phyloP scores from a whole-genome alignment of 2,797 vertebrate species.

The Poecilia wingei region DNA sequence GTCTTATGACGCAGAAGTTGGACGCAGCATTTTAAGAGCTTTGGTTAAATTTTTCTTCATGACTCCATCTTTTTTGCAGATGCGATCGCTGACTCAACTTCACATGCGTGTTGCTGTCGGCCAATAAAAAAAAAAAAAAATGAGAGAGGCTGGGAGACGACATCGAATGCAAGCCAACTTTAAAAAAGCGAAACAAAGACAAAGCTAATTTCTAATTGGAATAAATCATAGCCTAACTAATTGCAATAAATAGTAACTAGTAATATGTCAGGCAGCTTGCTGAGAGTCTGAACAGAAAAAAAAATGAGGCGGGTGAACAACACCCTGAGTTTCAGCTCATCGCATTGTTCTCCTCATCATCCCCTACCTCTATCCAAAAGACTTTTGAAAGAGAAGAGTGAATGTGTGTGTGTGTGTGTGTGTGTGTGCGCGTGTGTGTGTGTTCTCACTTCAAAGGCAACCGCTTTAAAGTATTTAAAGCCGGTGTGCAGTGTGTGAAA shows the following conservation, averaged over 20 bases:
- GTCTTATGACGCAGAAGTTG: not conserved
- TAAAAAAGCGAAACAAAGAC: not conserved
- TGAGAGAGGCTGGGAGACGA: not conserved
- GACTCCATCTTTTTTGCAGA: not conserved
- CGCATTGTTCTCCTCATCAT: not conserved
- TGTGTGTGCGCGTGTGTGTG: constrained; percentile 1
- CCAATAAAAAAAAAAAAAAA: not conserved
- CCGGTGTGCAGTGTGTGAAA: not conserved
- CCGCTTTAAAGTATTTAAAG: not conserved
- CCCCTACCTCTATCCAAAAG: not conserved
- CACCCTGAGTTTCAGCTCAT: not conserved
- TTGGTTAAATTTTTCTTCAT: not conserved
- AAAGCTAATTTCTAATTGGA: too few species aligned
- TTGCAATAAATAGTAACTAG: too few species aligned
- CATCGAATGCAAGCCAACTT: not conserved
- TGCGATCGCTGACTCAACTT: not conserved
- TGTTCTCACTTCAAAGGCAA: constrained; percentile 8
- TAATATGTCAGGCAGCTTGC: too few species aligned
- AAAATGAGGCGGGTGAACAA: not conserved
- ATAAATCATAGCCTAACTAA: too few species aligned
- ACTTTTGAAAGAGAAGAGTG: not conserved
- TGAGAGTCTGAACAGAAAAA: not conserved
- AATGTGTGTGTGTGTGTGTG: not conserved
- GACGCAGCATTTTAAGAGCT: not conserved
- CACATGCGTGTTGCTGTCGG: too few species aligned